Conservation (phyloP, 2,797 vertebrate species). For the Stomatorhinus walkeri region DNA sequence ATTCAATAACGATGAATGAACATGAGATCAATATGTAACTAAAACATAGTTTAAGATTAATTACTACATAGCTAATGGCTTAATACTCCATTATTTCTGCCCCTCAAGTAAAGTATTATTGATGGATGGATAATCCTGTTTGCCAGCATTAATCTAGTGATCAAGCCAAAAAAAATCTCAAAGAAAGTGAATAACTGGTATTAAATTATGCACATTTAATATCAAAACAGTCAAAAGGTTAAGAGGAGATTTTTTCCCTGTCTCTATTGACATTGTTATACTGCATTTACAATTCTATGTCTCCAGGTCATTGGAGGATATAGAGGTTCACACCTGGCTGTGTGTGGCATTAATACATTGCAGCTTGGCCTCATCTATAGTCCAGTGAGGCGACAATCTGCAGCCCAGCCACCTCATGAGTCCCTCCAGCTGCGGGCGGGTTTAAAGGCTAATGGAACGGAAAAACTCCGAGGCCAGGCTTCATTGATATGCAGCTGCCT, state of each 20-base stretch:
- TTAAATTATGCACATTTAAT: slow-evolving; percentile 1
- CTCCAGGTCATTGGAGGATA: neutral
- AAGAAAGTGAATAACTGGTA: neutral
- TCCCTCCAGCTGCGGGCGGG: neutral
- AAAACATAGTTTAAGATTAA: neutral
- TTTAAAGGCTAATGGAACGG: neutral
- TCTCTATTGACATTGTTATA: neutral
- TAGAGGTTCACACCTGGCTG: neutral
- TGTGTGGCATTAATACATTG: neutral
- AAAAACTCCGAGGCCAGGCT: neutral
- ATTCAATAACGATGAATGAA: neutral
- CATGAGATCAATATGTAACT: neutral
- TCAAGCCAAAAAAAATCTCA: neutral
- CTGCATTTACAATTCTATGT: neutral
- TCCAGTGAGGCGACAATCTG: neutral
- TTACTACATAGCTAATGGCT: neutral
- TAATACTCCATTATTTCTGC: neutral
- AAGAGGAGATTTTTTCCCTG: neutral
- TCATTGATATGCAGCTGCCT: neutral
- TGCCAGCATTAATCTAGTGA: neutral
- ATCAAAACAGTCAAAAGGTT: neutral
- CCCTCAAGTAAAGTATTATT: neutral
- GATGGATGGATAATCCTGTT: neutral
- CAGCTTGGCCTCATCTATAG: neutral
- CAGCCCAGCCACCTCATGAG: neutral